These are phyloP conservation scores for Nasalis larvatus DNA, from an alignment of 2,113 vertebrate genomes.

Conservation along the genomic window DNA sequence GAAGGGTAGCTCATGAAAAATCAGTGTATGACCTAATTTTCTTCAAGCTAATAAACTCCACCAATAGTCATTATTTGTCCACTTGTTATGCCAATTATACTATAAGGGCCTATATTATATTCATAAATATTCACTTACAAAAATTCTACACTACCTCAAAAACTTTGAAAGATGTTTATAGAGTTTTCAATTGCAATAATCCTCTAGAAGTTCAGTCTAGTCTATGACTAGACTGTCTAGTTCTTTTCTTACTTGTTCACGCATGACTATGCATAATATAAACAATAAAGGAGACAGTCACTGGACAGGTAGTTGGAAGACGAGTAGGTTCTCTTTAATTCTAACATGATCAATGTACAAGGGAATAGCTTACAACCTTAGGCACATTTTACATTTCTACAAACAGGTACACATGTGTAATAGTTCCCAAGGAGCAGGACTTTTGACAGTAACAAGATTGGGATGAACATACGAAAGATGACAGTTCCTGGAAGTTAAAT, in stretches of 20 bases:
- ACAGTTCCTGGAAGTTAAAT: not conserved
- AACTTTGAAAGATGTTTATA: not conserved
- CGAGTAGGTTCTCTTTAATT: not conserved
- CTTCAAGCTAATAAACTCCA: slow-evolving; percentile 3
- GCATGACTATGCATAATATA: not conserved
- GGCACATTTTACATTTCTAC: not conserved
- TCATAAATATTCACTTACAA: not conserved
- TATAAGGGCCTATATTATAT: not conserved
- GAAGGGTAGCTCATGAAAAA: not conserved
- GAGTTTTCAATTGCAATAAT: not conserved
- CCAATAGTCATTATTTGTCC: not conserved
- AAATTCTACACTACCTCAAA: slow-evolving; percentile 21
- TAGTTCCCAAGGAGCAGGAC: not conserved
- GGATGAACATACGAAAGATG: not conserved
- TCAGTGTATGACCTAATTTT: not conserved
- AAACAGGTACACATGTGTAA: not conserved
- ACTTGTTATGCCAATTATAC: slow-evolving; percentile 10
- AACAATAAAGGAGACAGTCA: not conserved
- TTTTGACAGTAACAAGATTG: not conserved
- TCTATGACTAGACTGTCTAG: not conserved
- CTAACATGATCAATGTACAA: not conserved
- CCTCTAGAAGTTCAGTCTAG: not conserved
- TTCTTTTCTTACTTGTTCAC: not conserved
- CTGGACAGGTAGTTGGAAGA: not conserved
- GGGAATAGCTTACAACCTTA: not conserved